Conservation (phyloP, 2,113 vertebrate genomes). For the Speoplatyrhinus poulsoni region DNA sequence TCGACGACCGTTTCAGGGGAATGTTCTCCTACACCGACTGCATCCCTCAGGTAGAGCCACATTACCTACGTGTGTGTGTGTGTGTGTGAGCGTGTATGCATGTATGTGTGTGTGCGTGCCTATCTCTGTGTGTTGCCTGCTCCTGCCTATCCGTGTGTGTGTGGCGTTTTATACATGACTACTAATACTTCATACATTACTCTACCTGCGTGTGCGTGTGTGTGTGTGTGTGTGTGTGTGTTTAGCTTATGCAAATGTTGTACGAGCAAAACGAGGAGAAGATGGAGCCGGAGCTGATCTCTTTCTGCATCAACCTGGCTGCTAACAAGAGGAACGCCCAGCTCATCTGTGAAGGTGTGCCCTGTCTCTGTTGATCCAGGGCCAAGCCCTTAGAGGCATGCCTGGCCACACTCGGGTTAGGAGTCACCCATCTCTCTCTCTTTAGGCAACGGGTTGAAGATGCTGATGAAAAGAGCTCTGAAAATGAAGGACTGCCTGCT, state of each 20-base stretch:
- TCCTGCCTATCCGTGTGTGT: no score
- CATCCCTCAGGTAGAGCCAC: conserved; percentile 61
- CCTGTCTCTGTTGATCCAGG: no score
- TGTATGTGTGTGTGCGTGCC: neutral
- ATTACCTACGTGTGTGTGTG: neutral
- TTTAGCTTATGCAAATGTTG: conserved; percentile 95
- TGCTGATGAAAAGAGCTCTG: conserved; percentile 94
- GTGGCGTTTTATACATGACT: no score
- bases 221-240: neutral
- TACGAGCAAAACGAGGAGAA: conserved; percentile 88
- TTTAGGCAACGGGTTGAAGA: conserved; percentile 90
- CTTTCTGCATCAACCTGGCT: conserved; percentile 95
- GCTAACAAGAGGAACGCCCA: conserved; percentile 95
- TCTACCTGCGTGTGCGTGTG: neutral
- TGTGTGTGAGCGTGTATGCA: neutral
- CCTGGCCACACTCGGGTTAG: no score
- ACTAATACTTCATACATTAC: no score
- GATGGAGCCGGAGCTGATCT: conserved; percentile 89
- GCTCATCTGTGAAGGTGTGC: conserved; percentile 91
- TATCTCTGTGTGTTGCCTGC: neutral
- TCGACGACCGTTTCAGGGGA: conserved; percentile 92
- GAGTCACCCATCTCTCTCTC: neutral
- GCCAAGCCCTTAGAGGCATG: no score
- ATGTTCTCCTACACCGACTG: conserved; percentile 97
- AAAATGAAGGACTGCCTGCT: conserved; percentile 92